Base-by-base conservation (phyloP, 2,888 invertebrate genomes). In the Melipona beecheii region DNA sequence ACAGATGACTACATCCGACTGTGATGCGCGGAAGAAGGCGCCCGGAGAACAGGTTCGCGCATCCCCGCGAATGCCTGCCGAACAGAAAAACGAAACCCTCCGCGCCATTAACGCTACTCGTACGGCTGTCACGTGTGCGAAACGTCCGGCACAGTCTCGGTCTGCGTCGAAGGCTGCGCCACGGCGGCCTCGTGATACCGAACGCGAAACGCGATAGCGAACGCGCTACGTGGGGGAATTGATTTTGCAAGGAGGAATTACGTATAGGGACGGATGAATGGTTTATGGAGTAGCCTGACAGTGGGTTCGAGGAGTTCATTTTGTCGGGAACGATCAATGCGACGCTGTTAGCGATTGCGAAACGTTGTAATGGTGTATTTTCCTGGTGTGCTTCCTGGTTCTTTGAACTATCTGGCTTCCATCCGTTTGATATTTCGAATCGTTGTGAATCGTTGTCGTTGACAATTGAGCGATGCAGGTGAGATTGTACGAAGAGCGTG, bases 1-100 rank as follows among this genome's bases (percentile, higher is more conserved):
- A 91, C 91, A 91, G 92, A 93, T 90, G 92, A 92, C 90, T 91
- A 89, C 90, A 90, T 91, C 87, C 86, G 86, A 89, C 81, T 88
- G 89, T 88, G 89, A 91, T 86, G 89, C 86, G 86, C 78, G 76
- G 75, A 86, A 85, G 88, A 83, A 84, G 84, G 87, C 81, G 81
- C 60, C 86, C 80, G 86, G 86, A 85, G 84, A 89, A 86, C 90
- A 87, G 87, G 87, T 84, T 87, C 86, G 76, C 78, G 75, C 73
- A 85, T 85, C 76, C 69, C 80, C 74, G 68, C 52, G 69, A 60
- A 78, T 73, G 70, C 65, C 49, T 5, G 79, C 49, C 43, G 58
- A 62, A 54, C 62, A 62, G 76, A 83, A 84, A 86, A 87, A 87
- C 74, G 78, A 66, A 66, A 50, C 49, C 50, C 60, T 43, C 72